These are phyloP conservation scores for Labeo catla DNA, from an alignment of 2,113 vertebrate genomes.

Conservation along the genomic window DNA sequence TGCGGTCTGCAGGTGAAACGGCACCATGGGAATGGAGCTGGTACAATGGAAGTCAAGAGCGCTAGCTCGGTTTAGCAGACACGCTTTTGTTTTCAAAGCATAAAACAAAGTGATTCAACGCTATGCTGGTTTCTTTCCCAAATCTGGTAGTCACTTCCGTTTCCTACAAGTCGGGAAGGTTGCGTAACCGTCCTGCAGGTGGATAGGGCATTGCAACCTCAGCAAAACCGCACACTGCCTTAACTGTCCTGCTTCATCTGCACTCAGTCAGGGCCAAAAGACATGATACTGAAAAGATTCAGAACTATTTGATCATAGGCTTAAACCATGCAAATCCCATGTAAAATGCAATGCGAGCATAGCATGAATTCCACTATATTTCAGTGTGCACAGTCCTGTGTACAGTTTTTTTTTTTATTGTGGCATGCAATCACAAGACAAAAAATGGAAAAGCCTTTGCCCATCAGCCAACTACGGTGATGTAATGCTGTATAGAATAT, in stretches of 20 bases:
- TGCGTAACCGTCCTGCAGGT: conserved; percentile 1
- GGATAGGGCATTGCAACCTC: background rate
- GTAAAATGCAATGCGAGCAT: background rate
- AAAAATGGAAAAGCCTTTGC: background rate
- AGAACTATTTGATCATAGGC: background rate
- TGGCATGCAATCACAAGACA: background rate
- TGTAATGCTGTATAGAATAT: background rate
- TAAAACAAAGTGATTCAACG: conserved; percentile 34
- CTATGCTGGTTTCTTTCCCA: conserved; percentile 7
- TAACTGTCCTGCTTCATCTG: background rate
- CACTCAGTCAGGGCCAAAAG: background rate
- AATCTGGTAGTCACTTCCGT: conserved; percentile 1
- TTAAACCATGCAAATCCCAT: too few species aligned
- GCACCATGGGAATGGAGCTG: conserved; percentile 71
- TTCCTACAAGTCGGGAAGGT: background rate
- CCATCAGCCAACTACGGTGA: background rate
- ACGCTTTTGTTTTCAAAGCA: conserved; percentile 42
- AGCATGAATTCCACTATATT: background rate
- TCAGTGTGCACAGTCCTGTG: background rate
- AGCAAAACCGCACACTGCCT: background rate
- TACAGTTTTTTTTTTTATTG: background rate
- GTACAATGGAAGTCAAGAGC: conserved; percentile 55
- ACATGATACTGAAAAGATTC: background rate
- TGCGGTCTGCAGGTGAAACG: conserved; percentile 64
- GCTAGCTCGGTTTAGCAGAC: conserved; percentile 25